A percentile compares a stretch with the other conserved stretches of the same genome.
Evolutionary conservation across 35 echinoderm and acorn worm genomes (phyloP).

Genomic region (Stichopus chloronotus): DNA sequence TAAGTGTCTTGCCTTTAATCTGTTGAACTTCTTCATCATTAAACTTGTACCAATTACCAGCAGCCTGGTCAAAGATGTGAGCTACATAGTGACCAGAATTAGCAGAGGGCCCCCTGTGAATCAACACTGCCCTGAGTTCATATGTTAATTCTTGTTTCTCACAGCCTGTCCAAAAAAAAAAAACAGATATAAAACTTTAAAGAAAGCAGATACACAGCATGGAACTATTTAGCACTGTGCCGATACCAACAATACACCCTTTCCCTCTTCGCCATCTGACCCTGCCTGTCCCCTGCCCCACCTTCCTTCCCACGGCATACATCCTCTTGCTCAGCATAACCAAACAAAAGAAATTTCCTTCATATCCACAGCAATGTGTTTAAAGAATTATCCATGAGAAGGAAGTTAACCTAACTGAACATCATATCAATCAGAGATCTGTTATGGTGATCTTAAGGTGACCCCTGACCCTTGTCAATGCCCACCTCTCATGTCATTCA

Average conservation of each 20-base stretch:
- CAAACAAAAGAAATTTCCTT: too few species aligned
- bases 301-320: too few species aligned
- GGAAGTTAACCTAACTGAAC: too few species aligned
- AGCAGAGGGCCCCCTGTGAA: constrained; percentile 94
- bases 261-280: too few species aligned
- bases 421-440: too few species aligned
- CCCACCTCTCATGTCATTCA: too few species aligned
- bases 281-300: too few species aligned
- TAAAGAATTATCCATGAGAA: too few species aligned
- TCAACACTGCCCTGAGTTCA: constrained; percentile 89
- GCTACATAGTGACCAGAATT: constrained; percentile 98
- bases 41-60: constrained; percentile 90
- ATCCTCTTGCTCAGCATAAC: too few species aligned
- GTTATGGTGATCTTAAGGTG: too few species aligned
- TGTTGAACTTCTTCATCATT: constrained; percentile 96
- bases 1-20: constrained; percentile 93
- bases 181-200: background rate
- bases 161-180: constrained; percentile 21
- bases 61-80: constrained; percentile 79
- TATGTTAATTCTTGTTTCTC: constrained; percentile 51
- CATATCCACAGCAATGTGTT: too few species aligned
- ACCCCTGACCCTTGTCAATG: too few species aligned
- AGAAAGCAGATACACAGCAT: background rate
- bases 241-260: background rate
- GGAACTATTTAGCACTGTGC: background rate